Evolutionary conservation across 2,888 invertebrate genomes (phyloP), one percentile per base, ranked within the genome.

Genomic region (Lydus trimaculatus): DNA sequence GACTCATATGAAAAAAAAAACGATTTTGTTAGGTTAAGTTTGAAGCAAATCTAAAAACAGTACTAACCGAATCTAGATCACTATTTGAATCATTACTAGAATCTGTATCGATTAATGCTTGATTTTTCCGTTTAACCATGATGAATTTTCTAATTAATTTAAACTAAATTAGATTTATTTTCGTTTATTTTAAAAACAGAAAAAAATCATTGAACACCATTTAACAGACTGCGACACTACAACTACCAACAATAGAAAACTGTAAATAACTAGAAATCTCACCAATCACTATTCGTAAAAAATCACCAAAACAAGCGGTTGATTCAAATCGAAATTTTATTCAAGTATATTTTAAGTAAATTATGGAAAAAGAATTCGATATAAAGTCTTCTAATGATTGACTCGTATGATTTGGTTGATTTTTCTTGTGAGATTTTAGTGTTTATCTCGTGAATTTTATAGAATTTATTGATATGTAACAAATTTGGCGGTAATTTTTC

Each of bases 121-220:
- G 92, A 84, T 92, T 93, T 85, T 94, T 94, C 76, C 95, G 89
- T 87, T 95, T 95, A 78, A 91, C 94, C 94, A 95, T 95, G 43
- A 43, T 43, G 43, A 7, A 17, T 43, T 43, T 43, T 17, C 11
- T 43, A 17, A 43, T 43, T 43, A 43, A 43, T 43, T 43, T 17
- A n/a, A 43, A 43, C 43, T 43, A 17, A 43, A 43, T 6, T 13
- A 17, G n/a, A 43, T 43, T 43, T 43, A 43, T 43, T 43, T 43
- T n/a, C 43, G 17, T 43, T 43, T 17, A 17, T 43, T 43, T 43
- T 17, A 43, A 43, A 43, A 43, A 43, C 17, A 43, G 43, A 43
- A 43, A 43, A n/a, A 43, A 43, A 43, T 43, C 43, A 43, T 43
- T 43, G 43, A 43, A 43, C 43, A 43, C 43, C 43, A 43, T 43